Evolutionary conservation across 2,797 vertebrate species (phyloP).

Genomic region (Eospalax fontanierii): DNA sequence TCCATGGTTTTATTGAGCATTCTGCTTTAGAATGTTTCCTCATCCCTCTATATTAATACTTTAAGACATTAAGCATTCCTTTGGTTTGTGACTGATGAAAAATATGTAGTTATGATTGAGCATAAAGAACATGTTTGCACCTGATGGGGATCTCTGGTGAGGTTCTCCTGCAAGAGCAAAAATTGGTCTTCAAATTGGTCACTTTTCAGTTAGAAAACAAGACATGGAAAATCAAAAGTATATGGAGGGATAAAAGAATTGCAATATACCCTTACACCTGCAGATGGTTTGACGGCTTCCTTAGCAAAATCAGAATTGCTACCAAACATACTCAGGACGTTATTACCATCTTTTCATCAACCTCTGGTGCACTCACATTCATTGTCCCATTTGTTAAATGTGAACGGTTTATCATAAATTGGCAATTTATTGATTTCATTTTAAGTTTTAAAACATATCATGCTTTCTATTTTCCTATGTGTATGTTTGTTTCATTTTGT

Average conservation of each 20-base stretch:
- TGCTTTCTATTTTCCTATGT: conserved; percentile 68
- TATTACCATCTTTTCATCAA: conserved; percentile 58
- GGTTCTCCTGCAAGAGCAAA: not conserved
- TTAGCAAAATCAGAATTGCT: not conserved
- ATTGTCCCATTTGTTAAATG: conserved; percentile 83
- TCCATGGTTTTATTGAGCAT: not conserved
- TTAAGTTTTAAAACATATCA: conserved; percentile 69
- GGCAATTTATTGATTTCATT: conserved; percentile 86
- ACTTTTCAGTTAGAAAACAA: conserved; percentile 51
- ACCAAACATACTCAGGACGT: not conserved
- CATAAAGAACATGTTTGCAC: not conserved
- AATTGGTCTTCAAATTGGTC: not conserved
- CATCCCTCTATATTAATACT: not conserved
- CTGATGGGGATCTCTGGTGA: not conserved
- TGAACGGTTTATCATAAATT: conserved; percentile 86
- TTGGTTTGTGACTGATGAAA: conserved; percentile 57
- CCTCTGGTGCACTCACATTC: conserved; percentile 72
- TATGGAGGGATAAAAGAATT: conserved; percentile 44
- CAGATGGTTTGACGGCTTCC: not conserved
- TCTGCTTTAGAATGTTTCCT: conserved; percentile 31
- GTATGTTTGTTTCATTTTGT: conserved; percentile 47
- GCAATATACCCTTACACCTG: conserved; percentile 52
- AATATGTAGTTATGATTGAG: conserved; percentile 8
- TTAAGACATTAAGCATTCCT: conserved; percentile 24
- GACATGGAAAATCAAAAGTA: conserved; percentile 19